A percentile compares a stretch with the other conserved stretches of the same genome.
Conservation (phyloP, 2,113 vertebrate species). For the Chionis minor region DNA sequence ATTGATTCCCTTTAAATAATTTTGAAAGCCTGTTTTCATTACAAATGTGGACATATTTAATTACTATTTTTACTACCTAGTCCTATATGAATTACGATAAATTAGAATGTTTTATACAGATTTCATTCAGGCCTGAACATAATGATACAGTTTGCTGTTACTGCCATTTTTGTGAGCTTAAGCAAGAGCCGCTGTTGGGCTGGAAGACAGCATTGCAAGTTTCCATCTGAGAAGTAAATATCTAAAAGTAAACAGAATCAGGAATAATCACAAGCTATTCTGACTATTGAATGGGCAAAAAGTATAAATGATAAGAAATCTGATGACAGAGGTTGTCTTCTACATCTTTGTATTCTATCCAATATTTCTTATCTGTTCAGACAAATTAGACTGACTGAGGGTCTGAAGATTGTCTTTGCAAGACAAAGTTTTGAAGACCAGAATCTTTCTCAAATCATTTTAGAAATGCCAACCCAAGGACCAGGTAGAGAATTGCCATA, state of each 20-base stretch:
- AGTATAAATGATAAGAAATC: background rate
- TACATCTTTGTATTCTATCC: background rate
- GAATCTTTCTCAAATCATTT: background rate
- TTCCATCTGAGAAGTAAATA: background rate
- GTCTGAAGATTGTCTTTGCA: background rate
- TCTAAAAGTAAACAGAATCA: background rate
- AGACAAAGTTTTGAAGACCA: background rate
- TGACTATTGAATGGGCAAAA: background rate
- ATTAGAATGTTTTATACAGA: background rate
- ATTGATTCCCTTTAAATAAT: background rate
- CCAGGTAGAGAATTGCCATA: background rate
- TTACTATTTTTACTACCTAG: background rate
- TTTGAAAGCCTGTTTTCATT: background rate
- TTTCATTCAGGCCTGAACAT: background rate
- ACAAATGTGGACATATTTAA: background rate
- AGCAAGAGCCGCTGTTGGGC: background rate
- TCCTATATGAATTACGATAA: background rate
- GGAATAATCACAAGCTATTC: background rate
- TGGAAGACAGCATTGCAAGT: background rate
- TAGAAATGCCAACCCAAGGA: background rate
- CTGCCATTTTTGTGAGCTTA: background rate
- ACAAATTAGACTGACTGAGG: background rate
- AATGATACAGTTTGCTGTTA: background rate
- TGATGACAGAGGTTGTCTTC: background rate
- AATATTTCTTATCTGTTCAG: background rate